A percentile compares a stretch with the other conserved stretches of the same genome.
phyloP scores from a whole-genome alignment of 2,797 vertebrate genomes.

The Brachyalestes nurse region DNA sequence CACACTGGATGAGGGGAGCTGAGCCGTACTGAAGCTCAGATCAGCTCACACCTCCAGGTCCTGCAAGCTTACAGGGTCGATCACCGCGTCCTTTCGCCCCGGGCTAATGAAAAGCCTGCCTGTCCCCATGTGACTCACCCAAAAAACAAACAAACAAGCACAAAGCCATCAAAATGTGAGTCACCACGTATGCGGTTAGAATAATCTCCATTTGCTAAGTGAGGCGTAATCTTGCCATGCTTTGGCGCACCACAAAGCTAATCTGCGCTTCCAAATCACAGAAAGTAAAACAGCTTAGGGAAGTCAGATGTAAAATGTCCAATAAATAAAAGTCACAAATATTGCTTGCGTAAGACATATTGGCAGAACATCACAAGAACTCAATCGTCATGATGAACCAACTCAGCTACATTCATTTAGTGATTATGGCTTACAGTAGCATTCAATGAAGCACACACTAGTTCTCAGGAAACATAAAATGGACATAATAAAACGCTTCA shows the following conservation, averaged over 20 bases:
- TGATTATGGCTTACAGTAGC: not conserved
- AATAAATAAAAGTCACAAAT: not conserved
- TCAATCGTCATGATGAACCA: too few relatives aligned
- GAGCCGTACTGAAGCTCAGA: not conserved
- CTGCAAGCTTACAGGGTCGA: slow-evolving; percentile 4
- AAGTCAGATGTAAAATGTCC: not conserved
- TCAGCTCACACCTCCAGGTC: slow-evolving; percentile 25
- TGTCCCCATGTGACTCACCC: slow-evolving; percentile 15
- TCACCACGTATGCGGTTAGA: not conserved
- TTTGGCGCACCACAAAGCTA: not conserved
- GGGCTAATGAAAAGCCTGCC: slow-evolving; percentile 21
- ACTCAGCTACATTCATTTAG: too few relatives aligned
- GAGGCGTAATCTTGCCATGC: slow-evolving; percentile 20
- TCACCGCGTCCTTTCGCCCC: not conserved
- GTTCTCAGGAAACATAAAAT: not conserved
- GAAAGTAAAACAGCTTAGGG: not conserved
- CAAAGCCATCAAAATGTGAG: not conserved
- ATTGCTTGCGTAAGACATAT: too few relatives aligned
- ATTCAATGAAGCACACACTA: not conserved
- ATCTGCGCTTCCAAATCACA: not conserved
- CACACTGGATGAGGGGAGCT: not conserved
- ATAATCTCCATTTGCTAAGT: slow-evolving; percentile 40
- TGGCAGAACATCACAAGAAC: too few relatives aligned
- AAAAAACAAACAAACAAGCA: slow-evolving; percentile 28
- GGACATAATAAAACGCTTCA: too few relatives aligned